phyloP scores from a whole-genome alignment of 2,888 invertebrate species.

The Tetramorium bicarinatum region DNA sequence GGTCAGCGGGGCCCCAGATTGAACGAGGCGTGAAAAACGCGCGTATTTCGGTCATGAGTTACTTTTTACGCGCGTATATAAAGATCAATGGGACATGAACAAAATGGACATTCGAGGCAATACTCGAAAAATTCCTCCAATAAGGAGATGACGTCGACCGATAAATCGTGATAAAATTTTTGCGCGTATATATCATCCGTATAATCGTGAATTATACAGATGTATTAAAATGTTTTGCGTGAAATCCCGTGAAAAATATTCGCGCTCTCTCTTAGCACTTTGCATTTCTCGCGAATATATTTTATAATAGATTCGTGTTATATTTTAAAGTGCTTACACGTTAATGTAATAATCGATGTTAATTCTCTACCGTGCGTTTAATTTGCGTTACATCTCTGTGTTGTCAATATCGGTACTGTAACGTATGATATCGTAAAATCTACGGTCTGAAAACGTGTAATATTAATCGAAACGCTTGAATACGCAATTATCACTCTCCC shows the following conservation, averaged over 20 bases:
- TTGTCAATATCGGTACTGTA: neutral
- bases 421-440: slow-evolving; percentile 26
- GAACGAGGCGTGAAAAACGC: slow-evolving; percentile 58
- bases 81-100: slow-evolving; percentile 54
- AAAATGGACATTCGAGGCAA: slow-evolving; percentile 6
- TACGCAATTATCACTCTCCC: slow-evolving; percentile 19
- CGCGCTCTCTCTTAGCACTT: neutral
- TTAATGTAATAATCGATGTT: slow-evolving; percentile 4
- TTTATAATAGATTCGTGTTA: neutral
- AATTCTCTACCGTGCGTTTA: slow-evolving; percentile 9
- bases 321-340: neutral
- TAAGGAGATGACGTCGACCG: neutral
- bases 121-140: neutral
- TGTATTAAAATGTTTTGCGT: neutral
- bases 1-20: slow-evolving; percentile 45
- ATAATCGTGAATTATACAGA: neutral
- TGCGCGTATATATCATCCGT: neutral
- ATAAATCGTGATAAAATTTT: slow-evolving; percentile 14
- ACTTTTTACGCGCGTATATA: slow-evolving; percentile 23
- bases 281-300: slow-evolving; percentile 7
- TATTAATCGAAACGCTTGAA: slow-evolving; percentile 16
- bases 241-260: neutral
- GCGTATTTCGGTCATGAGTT: slow-evolving; percentile 23
- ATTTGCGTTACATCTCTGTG: neutral
- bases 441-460: neutral